These are phyloP conservation scores for Gymnogyps californianus DNA, from an alignment of 2,113 vertebrate genomes.

Conservation along the genomic window DNA sequence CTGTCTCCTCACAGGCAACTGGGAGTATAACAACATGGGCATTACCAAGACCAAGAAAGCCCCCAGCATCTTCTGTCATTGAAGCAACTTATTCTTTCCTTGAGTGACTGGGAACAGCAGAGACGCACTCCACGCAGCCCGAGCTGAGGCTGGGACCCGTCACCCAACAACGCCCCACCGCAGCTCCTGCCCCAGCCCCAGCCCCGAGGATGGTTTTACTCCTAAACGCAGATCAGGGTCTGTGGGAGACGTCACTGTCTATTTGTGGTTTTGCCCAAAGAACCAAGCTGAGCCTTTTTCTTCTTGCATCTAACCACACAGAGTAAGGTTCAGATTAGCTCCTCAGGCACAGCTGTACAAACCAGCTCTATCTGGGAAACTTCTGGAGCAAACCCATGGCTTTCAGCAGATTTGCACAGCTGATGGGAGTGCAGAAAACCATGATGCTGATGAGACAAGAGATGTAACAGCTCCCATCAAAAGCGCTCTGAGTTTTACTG, in stretches of 20 bases:
- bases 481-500: neutral
- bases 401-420: neutral
- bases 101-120: neutral
- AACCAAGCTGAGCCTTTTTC: neutral
- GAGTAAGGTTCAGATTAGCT: neutral
- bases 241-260: neutral
- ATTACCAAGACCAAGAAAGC: neutral
- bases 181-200: neutral
- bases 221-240: neutral
- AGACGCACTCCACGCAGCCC: fast-evolving
- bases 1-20: neutral
- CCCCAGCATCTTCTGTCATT: neutral
- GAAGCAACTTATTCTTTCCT: neutral
- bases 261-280: neutral
- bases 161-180: neutral
- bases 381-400: neutral
- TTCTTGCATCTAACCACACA: neutral
- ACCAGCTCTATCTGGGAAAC: neutral
- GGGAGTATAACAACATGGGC: neutral
- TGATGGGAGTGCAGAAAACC: neutral
- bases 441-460: neutral
- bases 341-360: neutral
- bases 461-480: neutral
- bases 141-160: neutral
- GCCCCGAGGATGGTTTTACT: neutral